phyloP scores from a whole-genome alignment of 2,888 invertebrate genomes.

The Leucophora obtusa region DNA sequence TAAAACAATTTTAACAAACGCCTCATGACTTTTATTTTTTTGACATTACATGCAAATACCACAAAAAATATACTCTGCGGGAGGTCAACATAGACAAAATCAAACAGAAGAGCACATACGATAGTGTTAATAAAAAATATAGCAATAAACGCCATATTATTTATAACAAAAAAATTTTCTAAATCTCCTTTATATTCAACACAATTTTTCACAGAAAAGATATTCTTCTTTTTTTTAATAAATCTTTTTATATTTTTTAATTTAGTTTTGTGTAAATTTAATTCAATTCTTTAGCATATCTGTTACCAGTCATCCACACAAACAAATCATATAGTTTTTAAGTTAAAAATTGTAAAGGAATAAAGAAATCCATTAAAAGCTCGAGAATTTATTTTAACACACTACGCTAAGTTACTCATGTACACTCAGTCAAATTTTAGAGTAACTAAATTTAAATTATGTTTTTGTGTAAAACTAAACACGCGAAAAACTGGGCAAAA shows the following conservation, averaged over 20 bases:
- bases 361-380: neutral
- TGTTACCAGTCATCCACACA: neutral
- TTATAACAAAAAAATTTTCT: neutral
- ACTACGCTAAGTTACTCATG: neutral
- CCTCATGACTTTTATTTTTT: constrained; percentile 8
- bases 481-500: no score
- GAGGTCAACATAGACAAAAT: constrained; percentile 15
- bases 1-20: constrained; percentile 53
- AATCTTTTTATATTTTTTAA: constrained; percentile 1
- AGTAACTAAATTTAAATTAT: no score
- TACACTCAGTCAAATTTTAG: no score
- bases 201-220: neutral
- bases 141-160: neutral
- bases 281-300: neutral
- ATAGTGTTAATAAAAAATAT: constrained; percentile 37
- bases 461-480: no score
- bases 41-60: neutral
- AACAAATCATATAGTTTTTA: neutral
- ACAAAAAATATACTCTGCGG: constrained; percentile 26
- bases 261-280: constrained; percentile 11
- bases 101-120: constrained; percentile 8
- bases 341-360: neutral
- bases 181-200: neutral
- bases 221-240: neutral
- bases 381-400: neutral